Evolutionary conservation across 1,140 invertebrate genomes (phyloP).

Genomic region (Anadara kagoshimensis): DNA sequence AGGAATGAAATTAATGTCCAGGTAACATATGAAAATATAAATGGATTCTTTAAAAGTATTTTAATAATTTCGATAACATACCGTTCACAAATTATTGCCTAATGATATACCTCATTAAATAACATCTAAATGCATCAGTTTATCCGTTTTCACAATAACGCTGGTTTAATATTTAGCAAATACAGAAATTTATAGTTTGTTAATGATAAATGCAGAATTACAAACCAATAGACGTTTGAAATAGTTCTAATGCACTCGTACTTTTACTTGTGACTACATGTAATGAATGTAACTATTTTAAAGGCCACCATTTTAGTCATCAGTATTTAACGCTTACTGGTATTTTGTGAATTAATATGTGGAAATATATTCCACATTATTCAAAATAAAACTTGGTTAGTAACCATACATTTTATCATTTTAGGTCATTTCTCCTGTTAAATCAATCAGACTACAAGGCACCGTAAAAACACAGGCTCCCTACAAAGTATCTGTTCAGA

Average conservation of each 20-base stretch:
- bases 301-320: background rate
- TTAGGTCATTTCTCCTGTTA: slow-evolving; percentile 41
- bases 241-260: background rate
- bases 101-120: background rate
- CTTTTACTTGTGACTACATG: background rate
- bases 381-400: background rate
- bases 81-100: background rate
- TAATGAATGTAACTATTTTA: background rate
- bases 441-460: slow-evolving; percentile 39
- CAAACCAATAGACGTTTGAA: background rate
- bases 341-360: background rate
- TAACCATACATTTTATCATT: no score
- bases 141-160: background rate
- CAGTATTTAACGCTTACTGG: background rate
- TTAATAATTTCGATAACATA: no score
- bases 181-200: background rate
- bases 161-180: background rate
- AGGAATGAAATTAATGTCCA: slow-evolving; percentile 27
- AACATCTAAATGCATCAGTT: background rate
- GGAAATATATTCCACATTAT: background rate
- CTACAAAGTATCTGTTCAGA: slow-evolving; percentile 33
- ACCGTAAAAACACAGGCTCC: slow-evolving; percentile 30
- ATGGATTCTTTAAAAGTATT: background rate
- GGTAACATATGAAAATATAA: slow-evolving; percentile 19
- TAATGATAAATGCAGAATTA: background rate